Evolutionary conservation across 2,113 vertebrate species (phyloP), one percentile per base, ranked within the genome.

Genomic region (Eubucco bourcierii): DNA sequence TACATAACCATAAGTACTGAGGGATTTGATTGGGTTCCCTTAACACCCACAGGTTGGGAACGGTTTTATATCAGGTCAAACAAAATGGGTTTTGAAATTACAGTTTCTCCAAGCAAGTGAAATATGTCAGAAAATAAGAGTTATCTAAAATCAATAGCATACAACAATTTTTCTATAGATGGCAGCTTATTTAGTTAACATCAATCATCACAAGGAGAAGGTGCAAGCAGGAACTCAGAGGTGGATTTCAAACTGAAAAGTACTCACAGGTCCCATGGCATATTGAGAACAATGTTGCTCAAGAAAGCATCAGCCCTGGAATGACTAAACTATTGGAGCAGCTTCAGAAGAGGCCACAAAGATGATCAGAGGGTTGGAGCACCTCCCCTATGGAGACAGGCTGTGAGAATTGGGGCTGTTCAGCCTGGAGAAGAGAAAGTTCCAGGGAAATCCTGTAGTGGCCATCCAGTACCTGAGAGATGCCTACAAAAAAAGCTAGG

Each of bases 121-220:
- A 80, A 33, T 80, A 84, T 78, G 90, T 78, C 28, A 60, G 65
- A 74, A 87, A 76, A 73, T 33, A 65, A 65, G 64, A 76, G 31
- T 66, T 75, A 33, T 14, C 60, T 89, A 78, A 96, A 97, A 97
- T 96, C 96, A 93, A 96, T 90, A 90, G 93, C 84, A 72, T 46
- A 78, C 93, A 94, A 85, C 65, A 90, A 91, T 94, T 96, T 96
- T 94, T 88, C 95, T 89, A 90, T 64, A 95, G 93, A 94, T 70
- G 92, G 96, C 92, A 96, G 91, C 93, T 95, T 93, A 94, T 93
- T 93, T 75, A 95, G 91, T 96, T 94, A 92, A 80, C 93, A 96
- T 95, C 92, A 94, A 86, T 96, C 95, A 94, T 77, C 94, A 90
- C 23, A 44, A 63, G 47, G 87, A 55, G 63, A 11, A 76, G 64